phyloP scores from a whole-genome alignment of 1,140 invertebrate species.

The Neoseiulus cucumeris region DNA sequence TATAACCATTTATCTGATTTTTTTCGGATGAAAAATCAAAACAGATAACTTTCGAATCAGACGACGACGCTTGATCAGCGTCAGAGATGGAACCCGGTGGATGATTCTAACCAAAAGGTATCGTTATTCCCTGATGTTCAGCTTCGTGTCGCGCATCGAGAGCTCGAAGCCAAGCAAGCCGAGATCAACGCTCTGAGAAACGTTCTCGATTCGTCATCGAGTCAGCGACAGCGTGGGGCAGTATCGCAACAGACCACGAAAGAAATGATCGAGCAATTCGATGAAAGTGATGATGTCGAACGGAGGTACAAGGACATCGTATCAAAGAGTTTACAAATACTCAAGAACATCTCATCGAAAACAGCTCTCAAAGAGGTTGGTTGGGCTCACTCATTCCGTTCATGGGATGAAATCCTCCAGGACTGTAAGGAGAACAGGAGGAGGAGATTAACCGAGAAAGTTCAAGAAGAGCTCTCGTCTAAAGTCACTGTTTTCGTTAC shows the following conservation, averaged over 20 bases:
- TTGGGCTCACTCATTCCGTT: neutral
- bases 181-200: neutral
- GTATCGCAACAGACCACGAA: too few relatives aligned
- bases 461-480: too few relatives aligned
- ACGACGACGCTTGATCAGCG: too few relatives aligned
- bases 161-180: neutral
- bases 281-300: neutral
- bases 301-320: neutral
- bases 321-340: neutral
- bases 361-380: slow-evolving; percentile 2
- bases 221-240: neutral
- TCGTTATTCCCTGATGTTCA: neutral
- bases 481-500: neutral
- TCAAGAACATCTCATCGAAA: slow-evolving; percentile 2
- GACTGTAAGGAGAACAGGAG: too few relatives aligned
- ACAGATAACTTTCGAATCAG: too few relatives aligned
- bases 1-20: too few relatives aligned
- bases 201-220: neutral
- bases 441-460: too few relatives aligned
- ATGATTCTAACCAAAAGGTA: too few relatives aligned
- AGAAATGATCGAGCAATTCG: neutral
- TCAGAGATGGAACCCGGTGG: too few relatives aligned
- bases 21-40: too few relatives aligned
- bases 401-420: too few relatives aligned
- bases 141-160: neutral